Conservation (phyloP, 2,797 vertebrate species). For the Lacerta agilis region DNA sequence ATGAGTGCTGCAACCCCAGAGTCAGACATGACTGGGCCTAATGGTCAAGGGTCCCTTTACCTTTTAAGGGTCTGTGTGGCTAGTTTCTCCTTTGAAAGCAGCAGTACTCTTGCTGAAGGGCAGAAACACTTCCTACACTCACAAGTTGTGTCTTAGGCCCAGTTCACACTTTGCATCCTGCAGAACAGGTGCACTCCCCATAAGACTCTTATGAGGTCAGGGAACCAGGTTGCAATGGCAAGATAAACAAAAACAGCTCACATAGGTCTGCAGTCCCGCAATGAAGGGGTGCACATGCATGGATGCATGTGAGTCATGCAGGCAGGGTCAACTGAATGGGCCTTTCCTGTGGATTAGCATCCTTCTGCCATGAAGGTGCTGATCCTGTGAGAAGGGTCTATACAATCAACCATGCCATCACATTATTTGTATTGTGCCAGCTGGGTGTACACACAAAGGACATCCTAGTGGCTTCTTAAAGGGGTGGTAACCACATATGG, state of each 20-base stretch:
- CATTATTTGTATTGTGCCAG: background rate
- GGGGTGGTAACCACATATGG: background rate
- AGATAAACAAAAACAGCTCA: background rate
- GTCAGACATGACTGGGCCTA: too few relatives aligned
- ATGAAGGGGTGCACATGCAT: background rate
- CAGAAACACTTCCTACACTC: background rate
- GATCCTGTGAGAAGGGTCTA: too few relatives aligned
- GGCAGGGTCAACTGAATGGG: too few relatives aligned
- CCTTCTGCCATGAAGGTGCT: too few relatives aligned
- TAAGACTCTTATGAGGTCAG: background rate
- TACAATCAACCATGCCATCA: background rate
- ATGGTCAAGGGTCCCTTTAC: too few relatives aligned
- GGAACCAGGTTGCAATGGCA: background rate
- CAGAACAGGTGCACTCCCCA: background rate
- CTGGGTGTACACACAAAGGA: background rate
- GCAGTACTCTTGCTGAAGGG: background rate
- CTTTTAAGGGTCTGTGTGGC: too few relatives aligned
- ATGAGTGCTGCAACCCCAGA: too few relatives aligned
- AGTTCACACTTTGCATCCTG: background rate
- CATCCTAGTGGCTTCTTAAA: background rate
- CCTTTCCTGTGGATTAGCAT: too few relatives aligned
- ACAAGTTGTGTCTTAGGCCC: background rate
- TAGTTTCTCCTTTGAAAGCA: background rate
- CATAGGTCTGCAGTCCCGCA: background rate
- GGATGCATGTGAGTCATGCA: too few relatives aligned